A percentile compares a stretch with the other conserved stretches of the same genome.
Evolutionary conservation across 2,797 vertebrate species (phyloP).

Genomic region (Setipinna tenuifilis): DNA sequence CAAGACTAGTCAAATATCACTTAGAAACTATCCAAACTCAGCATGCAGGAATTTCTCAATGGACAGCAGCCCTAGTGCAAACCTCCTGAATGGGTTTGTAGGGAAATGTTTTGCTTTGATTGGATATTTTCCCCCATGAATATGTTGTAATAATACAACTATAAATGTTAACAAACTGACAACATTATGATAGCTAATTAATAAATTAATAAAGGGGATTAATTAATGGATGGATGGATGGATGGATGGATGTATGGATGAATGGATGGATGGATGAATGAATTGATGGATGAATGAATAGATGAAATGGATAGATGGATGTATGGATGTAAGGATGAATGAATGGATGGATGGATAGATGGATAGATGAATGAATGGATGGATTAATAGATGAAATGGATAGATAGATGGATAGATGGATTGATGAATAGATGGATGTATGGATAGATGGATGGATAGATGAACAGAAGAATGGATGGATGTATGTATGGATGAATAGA

Average conservation of each 20-base stretch:
- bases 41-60: background rate
- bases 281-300: background rate
- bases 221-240: background rate
- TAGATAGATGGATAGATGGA: background rate
- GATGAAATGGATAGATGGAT: too few relatives aligned
- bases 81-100: background rate
- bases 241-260: background rate
- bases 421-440: too few relatives aligned
- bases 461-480: background rate
- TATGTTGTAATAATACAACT: background rate
- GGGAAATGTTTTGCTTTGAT: background rate
- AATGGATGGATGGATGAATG: background rate
- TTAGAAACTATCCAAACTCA: background rate
- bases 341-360: background rate
- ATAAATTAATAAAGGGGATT: background rate
- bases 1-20: background rate
- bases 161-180: background rate
- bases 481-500: background rate
- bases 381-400: too few relatives aligned
- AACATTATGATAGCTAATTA: too few relatives aligned
- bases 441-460: background rate
- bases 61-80: too few relatives aligned
- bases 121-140: background rate
- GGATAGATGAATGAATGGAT: background rate
- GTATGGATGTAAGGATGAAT: background rate